Conservation (phyloP, 1,140 invertebrate genomes). For the Drosophila prosaltans region DNA sequence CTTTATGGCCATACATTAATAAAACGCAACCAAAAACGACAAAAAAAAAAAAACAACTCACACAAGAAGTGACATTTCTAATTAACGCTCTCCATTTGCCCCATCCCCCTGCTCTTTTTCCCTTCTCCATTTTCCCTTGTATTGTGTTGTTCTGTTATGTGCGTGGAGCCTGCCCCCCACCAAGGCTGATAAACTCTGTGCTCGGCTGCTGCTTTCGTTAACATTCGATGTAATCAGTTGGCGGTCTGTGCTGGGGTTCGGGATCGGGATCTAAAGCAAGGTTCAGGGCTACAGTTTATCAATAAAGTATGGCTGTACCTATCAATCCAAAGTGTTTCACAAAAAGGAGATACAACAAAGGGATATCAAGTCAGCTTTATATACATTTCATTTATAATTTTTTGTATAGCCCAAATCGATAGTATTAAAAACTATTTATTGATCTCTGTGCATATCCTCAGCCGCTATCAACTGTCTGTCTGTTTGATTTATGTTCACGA, state of each 20-base stretch:
- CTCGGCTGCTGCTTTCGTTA: slow-evolving; percentile 18
- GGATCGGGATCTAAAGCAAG: slow-evolving; percentile 9
- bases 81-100: slow-evolving; percentile 28
- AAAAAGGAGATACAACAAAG: no score
- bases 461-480: background rate
- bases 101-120: background rate
- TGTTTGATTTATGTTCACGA: slow-evolving; percentile 1
- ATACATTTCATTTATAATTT: no score
- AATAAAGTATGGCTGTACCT: background rate
- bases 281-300: slow-evolving; percentile 9
- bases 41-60: slow-evolving; percentile 12
- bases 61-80: slow-evolving; percentile 35
- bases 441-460: background rate
- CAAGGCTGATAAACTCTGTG: slow-evolving; percentile 32
- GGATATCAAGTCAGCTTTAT: no score
- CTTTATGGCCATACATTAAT: slow-evolving; percentile 54
- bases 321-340: no score
- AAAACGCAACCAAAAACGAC: slow-evolving; percentile 50
- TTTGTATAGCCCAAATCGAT: no score
- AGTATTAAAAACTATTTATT: background rate
- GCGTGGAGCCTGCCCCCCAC: slow-evolving; percentile 11
- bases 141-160: slow-evolving; percentile 2
- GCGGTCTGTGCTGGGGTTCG: slow-evolving; percentile 1
- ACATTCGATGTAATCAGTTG: slow-evolving; percentile 39
- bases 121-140: background rate